These are phyloP conservation scores for Platyscapa corneri DNA, from an alignment of 1,140 invertebrate species.

Conservation along the genomic window DNA sequence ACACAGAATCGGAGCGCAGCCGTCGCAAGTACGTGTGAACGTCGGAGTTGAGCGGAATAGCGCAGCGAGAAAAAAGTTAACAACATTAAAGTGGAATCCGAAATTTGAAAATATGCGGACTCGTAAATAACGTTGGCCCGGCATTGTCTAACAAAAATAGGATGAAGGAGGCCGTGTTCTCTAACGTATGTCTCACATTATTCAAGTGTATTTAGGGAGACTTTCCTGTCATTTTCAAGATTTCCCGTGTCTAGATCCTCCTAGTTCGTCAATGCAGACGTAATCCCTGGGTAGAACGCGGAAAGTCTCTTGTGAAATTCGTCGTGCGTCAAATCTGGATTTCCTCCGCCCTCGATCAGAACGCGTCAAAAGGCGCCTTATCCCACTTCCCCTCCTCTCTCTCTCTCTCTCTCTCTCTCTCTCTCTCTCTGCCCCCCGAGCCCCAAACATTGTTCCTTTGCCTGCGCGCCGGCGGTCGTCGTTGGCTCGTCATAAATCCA, in stretches of 20 bases:
- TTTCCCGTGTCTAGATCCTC: not conserved
- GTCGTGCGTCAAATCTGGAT: constrained; percentile 41
- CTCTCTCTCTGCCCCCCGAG: not conserved
- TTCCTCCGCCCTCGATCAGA: not conserved
- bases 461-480: not conserved
- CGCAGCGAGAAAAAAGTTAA: not conserved
- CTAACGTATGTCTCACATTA: constrained; percentile 46
- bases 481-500: constrained; percentile 69
- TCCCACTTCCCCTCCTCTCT: constrained; percentile 22
- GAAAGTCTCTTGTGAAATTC: constrained; percentile 48
- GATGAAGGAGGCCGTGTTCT: not conserved
- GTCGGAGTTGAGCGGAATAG: not conserved
- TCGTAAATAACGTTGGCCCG: not conserved
- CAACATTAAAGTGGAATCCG: not conserved
- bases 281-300: constrained; percentile 35
- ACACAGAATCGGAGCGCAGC: not conserved
- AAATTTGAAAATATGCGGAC: constrained; percentile 18
- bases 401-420: constrained; percentile 33
- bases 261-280: constrained; percentile 12
- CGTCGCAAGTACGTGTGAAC: not conserved
- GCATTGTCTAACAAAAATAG: constrained; percentile 23
- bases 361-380: constrained; percentile 26
- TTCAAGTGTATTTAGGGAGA: constrained; percentile 45
- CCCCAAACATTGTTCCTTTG: not conserved
- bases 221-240: constrained; percentile 24